Percentiles rank a stretch among this genome's conserved stretches.
These are phyloP conservation scores for Nannobrachium achirus DNA, from an alignment of 2,113 vertebrate genomes.

Conservation along the genomic window DNA sequence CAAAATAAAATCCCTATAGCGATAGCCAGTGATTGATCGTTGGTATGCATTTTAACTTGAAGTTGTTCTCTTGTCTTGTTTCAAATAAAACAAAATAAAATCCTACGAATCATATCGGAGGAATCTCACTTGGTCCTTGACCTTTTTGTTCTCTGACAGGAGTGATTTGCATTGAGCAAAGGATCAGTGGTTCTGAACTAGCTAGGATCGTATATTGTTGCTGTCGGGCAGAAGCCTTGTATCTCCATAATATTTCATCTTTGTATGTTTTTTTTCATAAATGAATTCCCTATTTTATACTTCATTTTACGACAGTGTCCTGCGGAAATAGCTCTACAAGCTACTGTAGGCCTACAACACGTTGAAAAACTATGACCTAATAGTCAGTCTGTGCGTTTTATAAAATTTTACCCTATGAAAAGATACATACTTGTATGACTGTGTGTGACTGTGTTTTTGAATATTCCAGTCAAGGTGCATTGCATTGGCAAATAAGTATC, in stretches of 20 bases:
- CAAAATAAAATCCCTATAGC: constrained; percentile 13
- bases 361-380: too few species aligned
- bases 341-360: too few species aligned
- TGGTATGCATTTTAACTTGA: constrained; percentile 1
- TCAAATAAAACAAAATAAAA: constrained; percentile 17
- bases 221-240: background rate
- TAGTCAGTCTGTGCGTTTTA: too few species aligned
- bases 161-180: constrained; percentile 40
- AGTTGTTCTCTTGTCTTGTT: constrained; percentile 25
- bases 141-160: constrained; percentile 51
- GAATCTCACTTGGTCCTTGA: constrained; percentile 47
- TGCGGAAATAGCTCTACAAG: too few species aligned
- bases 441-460: too few species aligned
- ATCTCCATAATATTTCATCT: constrained; percentile 1
- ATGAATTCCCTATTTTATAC: too few species aligned
- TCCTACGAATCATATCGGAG: constrained; percentile 39
- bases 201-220: constrained; percentile 9
- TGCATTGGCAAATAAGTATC: background rate
- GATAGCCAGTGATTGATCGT: background rate
- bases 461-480: too few species aligned
- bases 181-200: constrained; percentile 35
- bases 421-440: background rate
- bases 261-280: constrained; percentile 10
- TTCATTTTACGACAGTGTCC: too few species aligned
- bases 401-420: too few species aligned